Conservation (phyloP, 2,113 vertebrate species). For the Bos javanicus region DNA sequence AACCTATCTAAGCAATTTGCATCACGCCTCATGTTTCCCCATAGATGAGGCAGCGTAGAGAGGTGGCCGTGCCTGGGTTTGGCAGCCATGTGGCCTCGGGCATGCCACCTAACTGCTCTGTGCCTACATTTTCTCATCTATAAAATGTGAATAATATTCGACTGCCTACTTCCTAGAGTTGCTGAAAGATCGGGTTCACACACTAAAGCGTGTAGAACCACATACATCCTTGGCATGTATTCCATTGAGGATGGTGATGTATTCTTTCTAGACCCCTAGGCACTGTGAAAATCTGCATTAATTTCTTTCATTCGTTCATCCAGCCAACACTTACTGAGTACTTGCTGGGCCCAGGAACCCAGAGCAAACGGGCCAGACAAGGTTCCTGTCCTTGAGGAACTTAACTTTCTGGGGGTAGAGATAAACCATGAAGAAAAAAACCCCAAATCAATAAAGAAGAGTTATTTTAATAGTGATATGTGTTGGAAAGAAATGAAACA, state of each 20-base stretch:
- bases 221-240: not conserved
- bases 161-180: not conserved
- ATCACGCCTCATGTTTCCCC: not conserved
- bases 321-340: not conserved
- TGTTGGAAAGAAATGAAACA: not conserved
- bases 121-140: not conserved
- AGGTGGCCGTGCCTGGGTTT: not conserved
- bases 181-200: not conserved
- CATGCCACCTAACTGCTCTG: not conserved
- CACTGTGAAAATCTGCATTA: not conserved
- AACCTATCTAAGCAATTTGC: not conserved
- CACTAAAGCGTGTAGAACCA: not conserved
- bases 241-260: accelerated
- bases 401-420: not conserved
- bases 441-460: not conserved
- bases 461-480: not conserved
- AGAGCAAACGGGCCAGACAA: not conserved
- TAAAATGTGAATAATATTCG: not conserved
- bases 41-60: accelerated
- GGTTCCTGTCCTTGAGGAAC: not conserved
- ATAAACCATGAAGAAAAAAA: not conserved
- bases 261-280: not conserved
- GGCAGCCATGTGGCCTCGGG: not conserved
- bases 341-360: not conserved
- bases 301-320: not conserved